Evolutionary conservation across 2,797 vertebrate genomes (phyloP), one percentile per base, ranked within the genome.

Genomic region (Chelmon rostratus): DNA sequence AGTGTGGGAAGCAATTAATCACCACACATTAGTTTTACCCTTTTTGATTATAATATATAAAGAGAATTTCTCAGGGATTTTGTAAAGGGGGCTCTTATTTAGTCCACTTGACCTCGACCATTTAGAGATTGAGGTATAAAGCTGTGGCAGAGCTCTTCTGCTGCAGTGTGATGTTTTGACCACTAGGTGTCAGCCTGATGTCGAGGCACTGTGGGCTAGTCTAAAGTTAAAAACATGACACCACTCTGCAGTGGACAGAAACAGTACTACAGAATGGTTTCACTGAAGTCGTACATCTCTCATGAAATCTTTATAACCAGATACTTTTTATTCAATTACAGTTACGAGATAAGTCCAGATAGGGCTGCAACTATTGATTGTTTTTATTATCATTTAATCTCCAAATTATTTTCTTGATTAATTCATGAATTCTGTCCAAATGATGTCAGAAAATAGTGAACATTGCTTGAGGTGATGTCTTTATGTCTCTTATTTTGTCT

Each of bases 141-240:
- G 18, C 1, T 10, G 13, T 9, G 23, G 3, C 46, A 38, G 6
- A 10, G 21, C 38, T 19, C 19, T 54, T 1, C 5, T 40, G 40
- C 23, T 78, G 87, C 56, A 65, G 52, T 77, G 37, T 0, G n/a
- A 2, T 0, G 8, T 6, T 53, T 15, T 46, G 19, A 4, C 59
- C 88, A 85, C 79, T 21, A 86, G 91, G 0, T 79, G 89, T 61
- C 84, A 86, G 49, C 15, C 50, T 74, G 25, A 25, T 18, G 61
- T 49, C 31, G 57, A 46, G 4, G 6, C 44, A n/a, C 10, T 11
- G 2, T 23, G 25, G 8, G 12, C 15, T 2, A 46, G 18, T 18
- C 42, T 1, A 25, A 31, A 9, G 4, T 1, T 54, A 6, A 40
- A 37, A 2, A 49, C 31, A 54, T 4, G 11, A 33, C 8, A 12